A percentile compares a stretch with the other conserved stretches of the same genome.
Evolutionary conservation across 2,113 vertebrate genomes (phyloP).

Genomic region (Nicator chloris): DNA sequence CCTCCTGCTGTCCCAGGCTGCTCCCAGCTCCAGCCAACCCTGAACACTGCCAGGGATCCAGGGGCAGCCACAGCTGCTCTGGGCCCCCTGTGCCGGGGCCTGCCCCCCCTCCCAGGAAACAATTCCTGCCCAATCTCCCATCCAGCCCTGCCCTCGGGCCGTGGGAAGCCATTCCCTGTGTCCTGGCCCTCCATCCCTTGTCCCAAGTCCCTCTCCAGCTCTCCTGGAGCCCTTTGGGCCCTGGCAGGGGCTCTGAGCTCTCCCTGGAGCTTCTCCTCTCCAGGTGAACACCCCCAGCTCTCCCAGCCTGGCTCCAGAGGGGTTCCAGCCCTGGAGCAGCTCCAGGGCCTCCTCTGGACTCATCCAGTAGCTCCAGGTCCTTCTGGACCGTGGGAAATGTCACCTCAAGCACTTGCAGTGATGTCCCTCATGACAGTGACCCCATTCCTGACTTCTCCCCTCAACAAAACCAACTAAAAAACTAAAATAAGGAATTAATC

Average conservation of each 20-base stretch:
- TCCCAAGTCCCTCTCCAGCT: background rate
- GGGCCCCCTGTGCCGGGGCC: background rate
- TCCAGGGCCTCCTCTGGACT: rapidly evolving
- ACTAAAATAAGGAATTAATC: background rate
- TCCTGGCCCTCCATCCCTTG: background rate
- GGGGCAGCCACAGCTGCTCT: background rate
- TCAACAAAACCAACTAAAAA: background rate
- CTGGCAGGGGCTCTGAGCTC: background rate
- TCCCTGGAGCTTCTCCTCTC: background rate
- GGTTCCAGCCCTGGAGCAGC: background rate
- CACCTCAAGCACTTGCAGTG: background rate
- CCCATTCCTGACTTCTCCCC: background rate
- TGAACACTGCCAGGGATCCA: background rate
- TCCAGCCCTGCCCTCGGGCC: background rate
- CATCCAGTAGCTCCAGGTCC: background rate
- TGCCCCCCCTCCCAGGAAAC: rapidly evolving
- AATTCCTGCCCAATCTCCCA: background rate
- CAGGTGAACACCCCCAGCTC: background rate
- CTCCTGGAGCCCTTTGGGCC: background rate
- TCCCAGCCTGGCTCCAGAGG: background rate
- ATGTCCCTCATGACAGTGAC: background rate
- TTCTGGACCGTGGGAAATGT: background rate
- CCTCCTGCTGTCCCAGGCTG: background rate
- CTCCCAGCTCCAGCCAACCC: background rate
- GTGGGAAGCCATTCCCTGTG: background rate